These are phyloP conservation scores for Kryptolebias marmoratus DNA, from an alignment of 2,113 vertebrate genomes.

Conservation along the genomic window DNA sequence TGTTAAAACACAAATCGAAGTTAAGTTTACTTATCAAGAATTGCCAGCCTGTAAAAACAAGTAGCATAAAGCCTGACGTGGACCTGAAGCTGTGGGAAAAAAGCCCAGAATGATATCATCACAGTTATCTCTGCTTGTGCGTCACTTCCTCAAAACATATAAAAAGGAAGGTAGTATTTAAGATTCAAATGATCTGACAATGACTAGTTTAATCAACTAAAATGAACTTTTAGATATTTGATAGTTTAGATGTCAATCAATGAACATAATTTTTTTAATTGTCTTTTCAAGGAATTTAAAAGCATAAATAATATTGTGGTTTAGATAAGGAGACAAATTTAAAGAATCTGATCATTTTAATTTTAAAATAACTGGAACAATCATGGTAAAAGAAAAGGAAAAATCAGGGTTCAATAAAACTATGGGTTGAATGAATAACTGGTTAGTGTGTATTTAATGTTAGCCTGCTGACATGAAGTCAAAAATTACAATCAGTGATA, in stretches of 20 bases:
- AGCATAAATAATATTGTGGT: no score
- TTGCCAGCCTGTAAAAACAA: not conserved
- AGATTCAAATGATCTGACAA: not conserved
- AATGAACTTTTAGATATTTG: not conserved
- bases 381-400: no score
- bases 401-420: no score
- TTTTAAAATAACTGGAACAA: no score
- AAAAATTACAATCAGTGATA: no score
- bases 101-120: not conserved
- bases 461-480: no score
- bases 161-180: not conserved
- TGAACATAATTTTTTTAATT: no score
- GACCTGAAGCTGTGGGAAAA: not conserved
- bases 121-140: not conserved
- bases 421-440: no score
- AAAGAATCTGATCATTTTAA: no score
- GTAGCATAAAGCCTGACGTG: not conserved
- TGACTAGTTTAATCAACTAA: not conserved
- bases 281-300: not conserved
- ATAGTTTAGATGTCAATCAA: no score
- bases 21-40: not conserved
- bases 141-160: conserved; percentile 10
- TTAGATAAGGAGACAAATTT: no score
- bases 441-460: no score
- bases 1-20: not conserved